A percentile compares a stretch with the other conserved stretches of the same genome.
Evolutionary conservation across 1,140 invertebrate species (phyloP).

Genomic region (Drosophila ogumai): DNA sequence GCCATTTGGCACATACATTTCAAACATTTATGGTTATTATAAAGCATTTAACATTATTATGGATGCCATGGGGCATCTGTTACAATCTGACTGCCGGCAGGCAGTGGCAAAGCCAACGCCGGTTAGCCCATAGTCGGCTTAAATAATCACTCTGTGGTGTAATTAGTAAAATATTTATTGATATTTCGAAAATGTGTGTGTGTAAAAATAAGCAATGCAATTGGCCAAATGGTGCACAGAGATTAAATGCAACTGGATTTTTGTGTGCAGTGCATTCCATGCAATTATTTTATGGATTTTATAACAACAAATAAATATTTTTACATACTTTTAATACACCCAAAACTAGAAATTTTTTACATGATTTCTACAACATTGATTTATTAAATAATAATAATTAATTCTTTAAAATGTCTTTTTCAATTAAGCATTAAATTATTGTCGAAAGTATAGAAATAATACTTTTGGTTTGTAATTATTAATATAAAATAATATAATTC

Average conservation of each 20-base stretch:
- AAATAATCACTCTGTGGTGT: conserved; percentile 57
- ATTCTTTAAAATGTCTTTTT: too few relatives aligned
- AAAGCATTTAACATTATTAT: conserved; percentile 83
- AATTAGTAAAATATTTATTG: conserved; percentile 57
- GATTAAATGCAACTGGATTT: conserved; percentile 13
- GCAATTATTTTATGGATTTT: background rate
- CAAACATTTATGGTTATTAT: conserved; percentile 83
- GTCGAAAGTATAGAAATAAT: too few relatives aligned
- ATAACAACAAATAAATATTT: background rate
- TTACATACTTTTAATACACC: too few relatives aligned
- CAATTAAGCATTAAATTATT: too few relatives aligned
- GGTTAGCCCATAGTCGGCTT: conserved; percentile 29
- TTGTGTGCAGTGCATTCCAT: background rate
- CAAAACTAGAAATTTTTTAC: too few relatives aligned
- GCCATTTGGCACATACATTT: conserved; percentile 79
- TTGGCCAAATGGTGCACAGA: conserved; percentile 26
- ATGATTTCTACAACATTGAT: too few relatives aligned
- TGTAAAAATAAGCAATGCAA: conserved; percentile 27
- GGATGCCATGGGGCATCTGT: conserved; percentile 72
- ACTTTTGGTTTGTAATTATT: too few relatives aligned
- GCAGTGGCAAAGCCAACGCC: conserved; percentile 5
- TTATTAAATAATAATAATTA: too few relatives aligned
- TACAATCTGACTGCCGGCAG: conserved; percentile 46
- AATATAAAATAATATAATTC: too few relatives aligned
- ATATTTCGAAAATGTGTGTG: conserved; percentile 43